These are phyloP conservation scores for Rhodinocichla rosea DNA, from an alignment of 2,113 vertebrate genomes.

Conservation along the genomic window DNA sequence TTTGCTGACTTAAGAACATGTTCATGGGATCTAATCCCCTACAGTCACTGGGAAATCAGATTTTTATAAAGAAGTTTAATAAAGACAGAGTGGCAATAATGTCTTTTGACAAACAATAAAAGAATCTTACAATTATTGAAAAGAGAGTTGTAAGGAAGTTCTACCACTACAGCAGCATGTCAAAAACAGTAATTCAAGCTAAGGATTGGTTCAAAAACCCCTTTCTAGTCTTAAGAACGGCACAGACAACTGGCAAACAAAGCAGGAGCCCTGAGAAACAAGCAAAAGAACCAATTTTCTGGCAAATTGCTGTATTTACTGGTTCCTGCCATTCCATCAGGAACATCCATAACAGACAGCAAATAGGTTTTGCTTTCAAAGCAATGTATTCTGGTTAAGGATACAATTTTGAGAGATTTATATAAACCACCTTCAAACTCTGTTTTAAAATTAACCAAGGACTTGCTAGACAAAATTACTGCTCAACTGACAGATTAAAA, in stretches of 20 bases:
- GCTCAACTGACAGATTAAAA: not conserved
- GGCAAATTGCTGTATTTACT: not conserved
- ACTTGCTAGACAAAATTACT: not conserved
- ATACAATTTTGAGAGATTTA: not conserved
- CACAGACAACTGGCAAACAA: not conserved
- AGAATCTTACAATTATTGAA: not conserved
- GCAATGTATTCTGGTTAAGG: not conserved
- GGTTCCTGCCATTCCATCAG: not conserved
- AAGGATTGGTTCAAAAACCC: not conserved
- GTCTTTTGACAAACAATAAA: not conserved
- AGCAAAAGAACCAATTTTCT: not conserved
- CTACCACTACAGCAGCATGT: not conserved
- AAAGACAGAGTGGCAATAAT: not conserved
- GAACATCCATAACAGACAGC: not conserved
- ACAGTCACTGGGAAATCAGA: not conserved
- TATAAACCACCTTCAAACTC: not conserved
- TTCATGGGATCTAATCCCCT: not conserved
- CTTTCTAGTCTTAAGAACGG: not conserved
- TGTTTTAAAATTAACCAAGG: conserved; percentile 16
- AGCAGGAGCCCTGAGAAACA: not conserved
- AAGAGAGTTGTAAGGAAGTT: not conserved
- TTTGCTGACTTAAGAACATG: not conserved
- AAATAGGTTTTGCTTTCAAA: not conserved
- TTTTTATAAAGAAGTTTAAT: not conserved
- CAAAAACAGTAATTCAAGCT: not conserved